Evolutionary conservation across 2,888 invertebrate genomes (phyloP), one percentile per base, ranked within the genome.

Genomic region (Diaperis boleti): DNA sequence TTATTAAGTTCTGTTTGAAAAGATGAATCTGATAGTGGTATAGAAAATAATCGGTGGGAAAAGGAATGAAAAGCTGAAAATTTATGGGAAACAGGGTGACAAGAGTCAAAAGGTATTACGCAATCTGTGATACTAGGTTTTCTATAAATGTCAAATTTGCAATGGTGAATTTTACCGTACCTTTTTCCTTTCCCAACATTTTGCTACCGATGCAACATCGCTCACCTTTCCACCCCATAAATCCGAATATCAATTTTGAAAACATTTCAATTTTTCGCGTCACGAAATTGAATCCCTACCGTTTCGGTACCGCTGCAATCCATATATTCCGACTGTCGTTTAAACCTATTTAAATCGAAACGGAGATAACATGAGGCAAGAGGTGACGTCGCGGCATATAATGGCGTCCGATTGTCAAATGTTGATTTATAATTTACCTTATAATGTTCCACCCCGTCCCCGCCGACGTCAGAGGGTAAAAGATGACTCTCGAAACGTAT

Each of bases 371-470:
- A 68, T 72, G 72, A 70, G 67, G 74, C 76, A 75, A 69, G 62
- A 74, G 74, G 77, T 77, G 77, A 77, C 76, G 73, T 77, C 77
- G 71, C 77, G 71, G 73, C 67, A 69, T 65, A 71, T 76, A 76
- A 77, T 74, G 75, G 76, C 76, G 74, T 72, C 73, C 72, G 69
- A 74, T 73, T 75, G 75, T 76, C 77, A 76, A 76, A 76, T 68
- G 69, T 69, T 76, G 77, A 77, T 77, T 77, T 77, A 76, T 74
- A 73, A 74, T 73, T 73, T 75, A 63, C 66, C 64, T 62, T 66
- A 17, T 60, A 60, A 60, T 65, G 66, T 69, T 59, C 56, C 55
- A 59, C 64, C 66, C 59, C 47, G 15, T 26, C 57, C 41, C 18
- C 6, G 11, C 41, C 15, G 29, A 55, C 55, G 55, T 55, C 42